These are phyloP conservation scores for Lycocorax pyrrhopterus DNA, from an alignment of 2,113 vertebrate genomes.

Conservation along the genomic window DNA sequence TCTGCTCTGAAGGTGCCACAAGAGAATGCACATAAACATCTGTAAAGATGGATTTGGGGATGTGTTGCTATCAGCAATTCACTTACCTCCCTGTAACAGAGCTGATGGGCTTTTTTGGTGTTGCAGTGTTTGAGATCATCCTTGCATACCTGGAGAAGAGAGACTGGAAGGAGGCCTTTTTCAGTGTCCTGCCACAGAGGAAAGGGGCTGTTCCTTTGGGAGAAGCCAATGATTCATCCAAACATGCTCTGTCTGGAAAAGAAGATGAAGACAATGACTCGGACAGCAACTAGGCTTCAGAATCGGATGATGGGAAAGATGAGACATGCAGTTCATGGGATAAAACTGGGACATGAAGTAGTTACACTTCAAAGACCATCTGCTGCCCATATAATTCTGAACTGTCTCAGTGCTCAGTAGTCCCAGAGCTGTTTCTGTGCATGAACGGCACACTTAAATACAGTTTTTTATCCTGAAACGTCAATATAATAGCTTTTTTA, in stretches of 20 bases:
- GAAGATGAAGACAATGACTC: background rate
- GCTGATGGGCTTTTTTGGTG: constrained; percentile 14
- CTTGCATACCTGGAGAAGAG: constrained; percentile 87
- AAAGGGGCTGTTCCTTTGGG: constrained; percentile 87
- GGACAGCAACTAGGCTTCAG: constrained; percentile 42
- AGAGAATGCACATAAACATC: background rate
- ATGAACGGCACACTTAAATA: background rate
- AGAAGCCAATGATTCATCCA: constrained; percentile 20
- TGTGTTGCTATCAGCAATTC: background rate
- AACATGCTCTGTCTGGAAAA: background rate
- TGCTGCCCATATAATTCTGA: background rate
- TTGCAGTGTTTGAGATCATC: constrained; percentile 95
- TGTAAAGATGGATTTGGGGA: background rate
- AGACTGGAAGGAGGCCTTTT: constrained; percentile 94
- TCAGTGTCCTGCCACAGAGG: constrained; percentile 87
- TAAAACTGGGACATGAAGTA: background rate
- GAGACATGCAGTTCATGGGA: background rate
- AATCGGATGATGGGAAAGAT: background rate
- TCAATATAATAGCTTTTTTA: background rate
- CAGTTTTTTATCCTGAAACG: background rate
- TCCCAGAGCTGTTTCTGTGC: background rate
- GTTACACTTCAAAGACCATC: background rate
- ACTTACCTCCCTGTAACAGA: background rate
- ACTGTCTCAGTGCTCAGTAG: background rate
- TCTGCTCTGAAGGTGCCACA: background rate